phyloP scores from a whole-genome alignment of 2,888 invertebrate genomes.

The Nymphalis c-album region DNA sequence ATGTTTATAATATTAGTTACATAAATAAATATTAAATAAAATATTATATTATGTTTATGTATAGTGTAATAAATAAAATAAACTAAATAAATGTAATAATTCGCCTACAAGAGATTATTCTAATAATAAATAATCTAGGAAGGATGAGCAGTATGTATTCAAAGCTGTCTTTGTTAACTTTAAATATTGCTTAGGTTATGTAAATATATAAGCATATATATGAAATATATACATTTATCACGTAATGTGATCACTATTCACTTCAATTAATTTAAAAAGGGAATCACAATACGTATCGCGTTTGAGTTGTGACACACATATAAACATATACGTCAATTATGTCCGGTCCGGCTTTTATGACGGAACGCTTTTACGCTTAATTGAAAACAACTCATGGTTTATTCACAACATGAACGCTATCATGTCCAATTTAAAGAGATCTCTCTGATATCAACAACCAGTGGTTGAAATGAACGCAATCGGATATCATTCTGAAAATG shows the following conservation, averaged over 20 bases:
- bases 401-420: constrained; percentile 67
- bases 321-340: constrained; percentile 59
- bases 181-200: too few species aligned
- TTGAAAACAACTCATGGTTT: constrained; percentile 80
- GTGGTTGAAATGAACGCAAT: constrained; percentile 29
- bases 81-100: neutral
- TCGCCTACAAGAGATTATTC: neutral
- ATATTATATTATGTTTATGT: too few species aligned
- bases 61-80: too few species aligned
- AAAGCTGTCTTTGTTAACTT: too few species aligned
- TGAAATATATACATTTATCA: too few species aligned
- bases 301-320: constrained; percentile 19
- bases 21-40: too few species aligned
- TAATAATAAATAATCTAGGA: too few species aligned
- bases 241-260: neutral
- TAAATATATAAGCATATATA: too few species aligned
- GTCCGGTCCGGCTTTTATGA: constrained; percentile 68
- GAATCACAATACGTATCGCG: constrained; percentile 1
- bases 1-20: too few species aligned
- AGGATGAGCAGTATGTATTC: too few species aligned
- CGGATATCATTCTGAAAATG: constrained; percentile 14
- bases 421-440: constrained; percentile 56
- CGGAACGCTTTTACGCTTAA: constrained; percentile 77
- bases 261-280: neutral
- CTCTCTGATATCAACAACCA: constrained; percentile 51